A percentile compares a stretch with the other conserved stretches of the same genome.
phyloP scores from a whole-genome alignment of 1,140 invertebrate species.

The Rhyacophila brunnea region DNA sequence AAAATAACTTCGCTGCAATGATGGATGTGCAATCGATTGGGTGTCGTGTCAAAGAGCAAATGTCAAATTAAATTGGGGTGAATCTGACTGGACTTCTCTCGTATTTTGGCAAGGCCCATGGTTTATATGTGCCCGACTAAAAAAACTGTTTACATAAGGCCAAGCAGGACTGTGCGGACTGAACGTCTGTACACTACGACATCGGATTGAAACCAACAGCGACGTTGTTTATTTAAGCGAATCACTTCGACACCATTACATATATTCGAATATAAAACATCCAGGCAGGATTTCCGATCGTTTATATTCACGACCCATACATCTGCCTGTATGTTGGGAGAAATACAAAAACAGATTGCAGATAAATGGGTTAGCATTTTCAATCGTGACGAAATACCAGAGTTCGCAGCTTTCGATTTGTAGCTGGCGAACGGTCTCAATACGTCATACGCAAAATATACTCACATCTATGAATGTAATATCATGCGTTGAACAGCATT shows the following conservation, averaged over 20 bases:
- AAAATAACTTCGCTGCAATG: too few species aligned
- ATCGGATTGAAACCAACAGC: conserved; percentile 1
- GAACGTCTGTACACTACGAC: conserved; percentile 4
- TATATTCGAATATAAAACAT: conserved; percentile 23
- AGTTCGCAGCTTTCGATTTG: conserved; percentile 3
- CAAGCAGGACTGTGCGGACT: conserved; percentile 4
- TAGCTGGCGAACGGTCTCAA: conserved; percentile 7
- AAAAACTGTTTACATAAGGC: conserved; percentile 22
- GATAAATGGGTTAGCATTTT: conserved; percentile 21
- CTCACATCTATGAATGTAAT: conserved; percentile 21
- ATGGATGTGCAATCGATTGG: too few species aligned
- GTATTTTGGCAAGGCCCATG: too few species aligned
- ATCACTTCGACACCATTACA: conserved; percentile 19
- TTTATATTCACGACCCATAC: conserved; percentile 12
- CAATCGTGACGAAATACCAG: conserved; percentile 17
- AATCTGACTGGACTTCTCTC: too few species aligned
- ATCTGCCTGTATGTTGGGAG: conserved; percentile 3
- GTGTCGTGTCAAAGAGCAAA: conserved; percentile 11
- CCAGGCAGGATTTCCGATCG: conserved; percentile 2
- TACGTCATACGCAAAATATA: conserved; percentile 10
- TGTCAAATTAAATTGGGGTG: conserved; percentile 4
- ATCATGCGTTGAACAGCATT: conserved; percentile 22
- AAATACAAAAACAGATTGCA: conserved; percentile 18
- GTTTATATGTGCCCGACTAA: neutral
- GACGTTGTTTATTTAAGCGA: conserved; percentile 25